phyloP scores from a whole-genome alignment of 2,888 invertebrate genomes.

The Nemotelus pantherinus region DNA sequence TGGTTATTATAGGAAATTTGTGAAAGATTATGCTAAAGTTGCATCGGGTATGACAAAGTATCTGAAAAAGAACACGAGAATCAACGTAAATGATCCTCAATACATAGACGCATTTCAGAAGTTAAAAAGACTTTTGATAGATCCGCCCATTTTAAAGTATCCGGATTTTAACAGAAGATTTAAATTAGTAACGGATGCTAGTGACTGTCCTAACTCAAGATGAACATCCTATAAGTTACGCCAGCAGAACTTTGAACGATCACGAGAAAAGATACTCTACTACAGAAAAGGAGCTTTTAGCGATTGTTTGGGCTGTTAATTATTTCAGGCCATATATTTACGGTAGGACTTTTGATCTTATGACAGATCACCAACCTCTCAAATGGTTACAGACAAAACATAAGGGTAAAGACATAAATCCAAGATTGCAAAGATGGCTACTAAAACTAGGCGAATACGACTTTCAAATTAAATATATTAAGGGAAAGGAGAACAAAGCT shows the following conservation, averaged over 20 bases:
- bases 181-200: constrained; percentile 28
- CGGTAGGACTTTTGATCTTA: constrained; percentile 49
- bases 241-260: constrained; percentile 54
- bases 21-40: constrained; percentile 40
- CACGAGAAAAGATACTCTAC: constrained; percentile 52
- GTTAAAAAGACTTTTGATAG: constrained; percentile 14
- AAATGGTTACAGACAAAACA: constrained; percentile 27
- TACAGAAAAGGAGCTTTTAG: constrained; percentile 58
- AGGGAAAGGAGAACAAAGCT: constrained; percentile 33
- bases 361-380: constrained; percentile 28
- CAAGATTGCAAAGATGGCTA: constrained; percentile 25
- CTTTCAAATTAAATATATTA: constrained; percentile 19
- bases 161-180: not conserved
- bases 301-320: constrained; percentile 56
- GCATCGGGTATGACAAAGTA: constrained; percentile 11
- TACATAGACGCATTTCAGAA: constrained; percentile 15
- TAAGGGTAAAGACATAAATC: constrained; percentile 31
- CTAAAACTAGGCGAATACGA: constrained; percentile 11
- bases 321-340: constrained; percentile 58
- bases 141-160: not conserved
- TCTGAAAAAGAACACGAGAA: constrained; percentile 22
- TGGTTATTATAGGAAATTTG: constrained; percentile 41
- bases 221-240: constrained; percentile 53
- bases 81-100: constrained; percentile 29
- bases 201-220: constrained; percentile 54